phyloP scores from a whole-genome alignment of 2,797 vertebrate genomes.

The Scarus forsteni region DNA sequence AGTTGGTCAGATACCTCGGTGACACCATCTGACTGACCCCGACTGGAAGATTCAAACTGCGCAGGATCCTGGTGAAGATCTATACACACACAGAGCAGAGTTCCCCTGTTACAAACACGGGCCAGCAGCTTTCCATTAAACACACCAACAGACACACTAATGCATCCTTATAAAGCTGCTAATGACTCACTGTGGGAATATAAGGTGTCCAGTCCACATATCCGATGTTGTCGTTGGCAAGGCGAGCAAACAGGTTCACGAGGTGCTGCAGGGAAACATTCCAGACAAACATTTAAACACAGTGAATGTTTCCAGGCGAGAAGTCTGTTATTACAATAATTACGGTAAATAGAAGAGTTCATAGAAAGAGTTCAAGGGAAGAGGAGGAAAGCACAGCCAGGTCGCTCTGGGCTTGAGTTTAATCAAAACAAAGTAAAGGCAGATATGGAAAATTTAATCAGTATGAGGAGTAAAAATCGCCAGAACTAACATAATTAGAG shows the following conservation, averaged over 20 bases:
- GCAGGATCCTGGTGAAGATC: constrained; percentile 97
- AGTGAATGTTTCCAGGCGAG: constrained; percentile 46
- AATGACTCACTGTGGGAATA: constrained; percentile 92
- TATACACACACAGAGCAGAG: constrained; percentile 58
- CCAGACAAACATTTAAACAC: constrained; percentile 44
- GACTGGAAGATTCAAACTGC: constrained; percentile 96
- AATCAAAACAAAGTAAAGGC: constrained; percentile 28
- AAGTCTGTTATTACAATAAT: constrained; percentile 40
- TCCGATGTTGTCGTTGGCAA: constrained; percentile 97
- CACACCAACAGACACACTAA: constrained; percentile 3
- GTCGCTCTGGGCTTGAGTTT: constrained; percentile 31
- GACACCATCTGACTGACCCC: constrained; percentile 95
- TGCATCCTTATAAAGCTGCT: constrained; percentile 23
- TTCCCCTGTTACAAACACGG: background rate
- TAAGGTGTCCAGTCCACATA: constrained; percentile 96
- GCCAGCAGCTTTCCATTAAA: background rate
- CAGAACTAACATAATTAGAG: constrained; percentile 32
- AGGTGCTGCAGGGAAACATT: constrained; percentile 86
- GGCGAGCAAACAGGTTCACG: constrained; percentile 95
- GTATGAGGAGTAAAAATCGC: constrained; percentile 34
- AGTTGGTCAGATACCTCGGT: constrained; percentile 92
- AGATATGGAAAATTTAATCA: constrained; percentile 65
- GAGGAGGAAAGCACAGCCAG: constrained; percentile 35
- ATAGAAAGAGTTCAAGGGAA: constrained; percentile 12
- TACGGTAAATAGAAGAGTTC: constrained; percentile 28